Conservation (phyloP, 2,113 vertebrate species). For the Crocuta crocuta region DNA sequence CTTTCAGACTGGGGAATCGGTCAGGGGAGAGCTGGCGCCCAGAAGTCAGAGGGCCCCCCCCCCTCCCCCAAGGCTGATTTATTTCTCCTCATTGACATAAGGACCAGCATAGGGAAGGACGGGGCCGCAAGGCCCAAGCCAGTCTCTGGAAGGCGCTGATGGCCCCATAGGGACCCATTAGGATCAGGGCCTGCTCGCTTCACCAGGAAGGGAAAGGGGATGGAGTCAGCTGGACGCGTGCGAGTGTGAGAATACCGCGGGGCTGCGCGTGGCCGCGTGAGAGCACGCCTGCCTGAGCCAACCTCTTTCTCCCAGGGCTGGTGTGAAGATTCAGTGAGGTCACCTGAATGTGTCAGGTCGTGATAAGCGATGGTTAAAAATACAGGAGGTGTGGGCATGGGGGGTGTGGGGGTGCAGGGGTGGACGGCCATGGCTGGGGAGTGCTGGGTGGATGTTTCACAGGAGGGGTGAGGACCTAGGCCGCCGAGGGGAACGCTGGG, state of each 20-base stretch:
- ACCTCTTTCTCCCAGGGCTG: slow-evolving; percentile 53
- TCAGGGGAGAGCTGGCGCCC: not conserved
- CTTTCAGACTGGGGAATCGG: not conserved
- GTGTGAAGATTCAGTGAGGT: slow-evolving; percentile 76
- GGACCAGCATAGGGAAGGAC: not conserved
- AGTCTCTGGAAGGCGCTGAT: not conserved
- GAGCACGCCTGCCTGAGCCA: not conserved
- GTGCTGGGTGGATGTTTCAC: not conserved
- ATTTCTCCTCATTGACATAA: not conserved
- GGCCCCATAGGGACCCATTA: not conserved
- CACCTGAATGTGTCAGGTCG: slow-evolving; percentile 70
- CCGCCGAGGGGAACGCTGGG: not conserved
- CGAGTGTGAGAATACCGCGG: not conserved
- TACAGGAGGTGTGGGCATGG: slow-evolving; percentile 46
- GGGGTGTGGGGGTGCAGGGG: not conserved
- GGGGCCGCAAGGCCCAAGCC: not conserved
- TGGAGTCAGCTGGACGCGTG: not conserved
- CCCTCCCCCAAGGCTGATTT: not conserved
- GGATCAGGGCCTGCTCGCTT: slow-evolving; percentile 2
- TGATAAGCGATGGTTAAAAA: slow-evolving; percentile 67
- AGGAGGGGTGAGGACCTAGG: not conserved
- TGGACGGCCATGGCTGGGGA: not conserved
- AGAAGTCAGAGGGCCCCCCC: not conserved
- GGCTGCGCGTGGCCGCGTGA: not conserved
- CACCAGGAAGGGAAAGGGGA: not conserved